These are phyloP conservation scores for Creontiades dilutus DNA, from an alignment of 2,888 invertebrate species.

Conservation along the genomic window DNA sequence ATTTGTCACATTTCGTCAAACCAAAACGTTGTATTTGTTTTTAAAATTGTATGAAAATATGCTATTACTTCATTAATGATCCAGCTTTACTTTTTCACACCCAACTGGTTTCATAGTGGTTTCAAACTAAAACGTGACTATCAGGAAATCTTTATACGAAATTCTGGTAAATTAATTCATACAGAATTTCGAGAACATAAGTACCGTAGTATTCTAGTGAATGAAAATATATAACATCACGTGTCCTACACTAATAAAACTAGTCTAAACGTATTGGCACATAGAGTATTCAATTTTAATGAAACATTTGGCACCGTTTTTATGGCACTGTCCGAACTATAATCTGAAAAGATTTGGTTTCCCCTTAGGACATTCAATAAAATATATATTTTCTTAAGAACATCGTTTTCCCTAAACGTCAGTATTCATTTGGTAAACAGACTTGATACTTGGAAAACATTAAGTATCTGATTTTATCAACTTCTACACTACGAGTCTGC, in stretches of 20 bases:
- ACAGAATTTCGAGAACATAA: background rate
- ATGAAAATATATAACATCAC: background rate
- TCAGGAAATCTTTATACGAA: background rate
- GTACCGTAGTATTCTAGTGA: background rate
- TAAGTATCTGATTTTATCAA: background rate
- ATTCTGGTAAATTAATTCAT: background rate
- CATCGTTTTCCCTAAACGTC: too few species aligned
- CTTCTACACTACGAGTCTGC: background rate
- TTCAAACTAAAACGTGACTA: background rate
- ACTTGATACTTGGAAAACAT: background rate
- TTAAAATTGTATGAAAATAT: too few species aligned
- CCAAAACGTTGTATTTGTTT: too few species aligned
- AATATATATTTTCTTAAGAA: background rate
- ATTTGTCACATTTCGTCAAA: background rate
- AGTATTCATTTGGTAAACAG: background rate
- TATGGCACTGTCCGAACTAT: background rate
- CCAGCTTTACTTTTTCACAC: background rate
- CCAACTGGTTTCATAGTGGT: background rate
- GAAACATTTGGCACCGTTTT: background rate
- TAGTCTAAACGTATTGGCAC: background rate
- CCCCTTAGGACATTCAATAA: background rate
- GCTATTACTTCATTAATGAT: background rate
- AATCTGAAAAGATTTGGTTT: background rate
- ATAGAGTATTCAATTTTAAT: background rate
- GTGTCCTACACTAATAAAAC: background rate